phyloP scores from a whole-genome alignment of 35 echinoderm and acorn worm species.

The Heliocidaris erythrogramma region DNA sequence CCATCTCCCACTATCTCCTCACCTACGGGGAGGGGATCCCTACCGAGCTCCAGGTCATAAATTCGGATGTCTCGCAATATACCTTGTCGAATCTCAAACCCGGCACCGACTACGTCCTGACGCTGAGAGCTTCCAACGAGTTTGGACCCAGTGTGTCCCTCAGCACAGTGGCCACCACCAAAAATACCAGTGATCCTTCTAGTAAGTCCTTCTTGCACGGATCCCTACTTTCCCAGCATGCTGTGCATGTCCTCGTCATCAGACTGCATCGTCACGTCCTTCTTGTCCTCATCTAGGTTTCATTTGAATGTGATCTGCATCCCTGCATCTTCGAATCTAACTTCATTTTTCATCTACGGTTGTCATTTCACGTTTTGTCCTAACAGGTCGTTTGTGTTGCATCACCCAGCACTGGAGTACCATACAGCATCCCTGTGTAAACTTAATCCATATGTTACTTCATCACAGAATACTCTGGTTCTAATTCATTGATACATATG shows the following conservation, averaged over 20 bases:
- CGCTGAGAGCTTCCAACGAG: not conserved
- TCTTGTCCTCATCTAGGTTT: not conserved
- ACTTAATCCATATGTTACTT: not conserved
- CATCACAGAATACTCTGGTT: too few relatives aligned
- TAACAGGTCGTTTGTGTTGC: not conserved
- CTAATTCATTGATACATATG: too few relatives aligned
- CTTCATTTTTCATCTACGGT: not conserved
- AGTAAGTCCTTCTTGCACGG: slow-evolving; percentile 7
- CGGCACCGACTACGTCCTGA: not conserved
- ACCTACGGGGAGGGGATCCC: not conserved
- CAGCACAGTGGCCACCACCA: not conserved
- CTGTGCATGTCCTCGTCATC: not conserved
- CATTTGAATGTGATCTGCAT: not conserved
- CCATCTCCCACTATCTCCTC: slow-evolving; percentile 22
- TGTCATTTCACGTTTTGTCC: not conserved
- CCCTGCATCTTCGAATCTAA: not conserved
- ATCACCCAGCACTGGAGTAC: not conserved
- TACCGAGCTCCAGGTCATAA: not conserved
- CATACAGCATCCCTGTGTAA: not conserved
- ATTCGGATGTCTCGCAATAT: not conserved
- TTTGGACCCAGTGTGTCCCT: slow-evolving; percentile 5
- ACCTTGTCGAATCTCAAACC: not conserved
- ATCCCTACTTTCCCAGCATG: not conserved
- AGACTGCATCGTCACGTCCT: not conserved
- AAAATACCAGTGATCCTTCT: not conserved